These are phyloP conservation scores for Acipenser oxyrinchus DNA, from an alignment of 2,797 vertebrate species.

Conservation along the genomic window DNA sequence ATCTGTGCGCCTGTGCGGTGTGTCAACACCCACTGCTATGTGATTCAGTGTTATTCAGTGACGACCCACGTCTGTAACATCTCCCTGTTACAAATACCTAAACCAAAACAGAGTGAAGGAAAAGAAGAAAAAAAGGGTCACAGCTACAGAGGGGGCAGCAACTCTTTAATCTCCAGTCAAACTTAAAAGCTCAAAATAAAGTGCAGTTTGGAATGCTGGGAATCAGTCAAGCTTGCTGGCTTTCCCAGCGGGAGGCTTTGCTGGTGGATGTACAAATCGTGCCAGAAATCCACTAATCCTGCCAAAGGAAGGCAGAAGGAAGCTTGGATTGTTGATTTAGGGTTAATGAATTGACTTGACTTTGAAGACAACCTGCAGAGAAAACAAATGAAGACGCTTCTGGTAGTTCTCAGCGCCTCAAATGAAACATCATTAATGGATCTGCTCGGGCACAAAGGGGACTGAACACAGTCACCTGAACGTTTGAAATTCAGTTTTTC, in stretches of 20 bases:
- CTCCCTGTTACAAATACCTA: slow-evolving; percentile 5
- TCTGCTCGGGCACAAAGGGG: background rate
- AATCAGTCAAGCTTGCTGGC: slow-evolving; percentile 66
- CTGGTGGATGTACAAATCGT: slow-evolving; percentile 52
- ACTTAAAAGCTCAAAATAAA: slow-evolving; percentile 59
- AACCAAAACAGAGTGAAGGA: slow-evolving; percentile 14
- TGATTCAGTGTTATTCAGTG: no score
- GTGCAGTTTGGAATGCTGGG: slow-evolving; percentile 58
- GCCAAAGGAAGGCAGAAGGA: slow-evolving; percentile 53
- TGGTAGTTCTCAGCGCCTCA: background rate
- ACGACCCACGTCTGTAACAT: background rate
- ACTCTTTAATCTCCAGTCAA: slow-evolving; percentile 50
- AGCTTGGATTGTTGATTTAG: slow-evolving; percentile 60
- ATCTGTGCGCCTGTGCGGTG: no score
- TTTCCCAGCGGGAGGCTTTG: slow-evolving; percentile 59
- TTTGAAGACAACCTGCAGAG: slow-evolving; percentile 53
- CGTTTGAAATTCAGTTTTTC: background rate
- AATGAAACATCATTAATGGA: slow-evolving; percentile 16
- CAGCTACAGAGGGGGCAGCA: slow-evolving; percentile 35
- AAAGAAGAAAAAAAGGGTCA: background rate
- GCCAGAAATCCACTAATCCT: slow-evolving; percentile 63
- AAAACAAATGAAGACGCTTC: slow-evolving; percentile 49
- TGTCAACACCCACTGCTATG: no score
- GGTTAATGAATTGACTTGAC: slow-evolving; percentile 59
- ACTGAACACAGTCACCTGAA: slow-evolving; percentile 17